These are phyloP conservation scores for Helarctos malayanus DNA, from an alignment of 2,797 vertebrate species.

Conservation along the genomic window DNA sequence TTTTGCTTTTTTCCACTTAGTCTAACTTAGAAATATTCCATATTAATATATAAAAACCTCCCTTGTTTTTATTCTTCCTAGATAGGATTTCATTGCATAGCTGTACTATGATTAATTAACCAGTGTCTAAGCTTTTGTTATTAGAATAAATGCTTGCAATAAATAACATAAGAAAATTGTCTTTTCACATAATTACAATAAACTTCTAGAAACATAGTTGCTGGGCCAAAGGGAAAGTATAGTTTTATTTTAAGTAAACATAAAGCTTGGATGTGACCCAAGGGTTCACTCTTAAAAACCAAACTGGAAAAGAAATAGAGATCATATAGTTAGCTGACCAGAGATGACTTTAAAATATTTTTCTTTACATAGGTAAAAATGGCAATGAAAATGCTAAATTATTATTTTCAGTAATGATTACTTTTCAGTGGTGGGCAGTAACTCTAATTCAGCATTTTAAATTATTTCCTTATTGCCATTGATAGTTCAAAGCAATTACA, in stretches of 20 bases:
- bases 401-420: conserved; percentile 19
- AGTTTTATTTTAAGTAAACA: conserved; percentile 66
- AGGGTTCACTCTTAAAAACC: not conserved
- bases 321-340: conserved; percentile 3
- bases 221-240: not conserved
- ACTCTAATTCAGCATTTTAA: conserved; percentile 34
- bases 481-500: not conserved
- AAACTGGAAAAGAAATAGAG: conserved; percentile 28
- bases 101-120: not conserved
- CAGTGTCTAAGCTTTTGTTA: not conserved
- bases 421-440: not conserved
- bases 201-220: conserved; percentile 56
- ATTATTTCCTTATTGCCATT: conserved; percentile 37
- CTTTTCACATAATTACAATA: conserved; percentile 56
- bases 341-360: conserved; percentile 22
- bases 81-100: conserved; percentile 2
- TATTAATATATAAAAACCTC: conserved; percentile 21
- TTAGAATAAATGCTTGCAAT: conserved; percentile 57
- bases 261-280: conserved; percentile 14
- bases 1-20: not conserved
- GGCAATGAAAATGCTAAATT: conserved; percentile 52
- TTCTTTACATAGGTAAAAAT: conserved; percentile 41
- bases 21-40: conserved; percentile 38
- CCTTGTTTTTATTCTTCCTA: conserved; percentile 41
- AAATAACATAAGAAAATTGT: conserved; percentile 49